Evolutionary conservation across 1,140 invertebrate genomes (phyloP).

Genomic region (Archivesica marissinica): DNA sequence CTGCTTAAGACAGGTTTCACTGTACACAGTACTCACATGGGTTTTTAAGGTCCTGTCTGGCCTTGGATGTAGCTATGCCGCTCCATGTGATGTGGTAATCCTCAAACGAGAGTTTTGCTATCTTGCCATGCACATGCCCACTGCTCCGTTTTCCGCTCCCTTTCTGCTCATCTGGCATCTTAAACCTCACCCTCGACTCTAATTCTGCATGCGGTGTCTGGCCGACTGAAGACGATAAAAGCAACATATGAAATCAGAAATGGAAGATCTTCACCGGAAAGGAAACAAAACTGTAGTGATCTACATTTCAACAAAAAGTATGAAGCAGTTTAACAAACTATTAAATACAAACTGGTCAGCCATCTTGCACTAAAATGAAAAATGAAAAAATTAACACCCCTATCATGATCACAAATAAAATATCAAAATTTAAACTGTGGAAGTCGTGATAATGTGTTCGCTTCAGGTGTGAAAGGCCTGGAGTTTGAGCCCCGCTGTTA

Average conservation of each 20-base stretch:
- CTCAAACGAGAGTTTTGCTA: slow-evolving; percentile 80
- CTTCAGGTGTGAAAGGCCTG: too few species aligned
- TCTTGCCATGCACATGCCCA: slow-evolving; percentile 3
- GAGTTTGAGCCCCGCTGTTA: too few species aligned
- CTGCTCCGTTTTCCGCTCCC: background rate
- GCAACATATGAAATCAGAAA: slow-evolving; percentile 40
- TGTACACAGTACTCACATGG: slow-evolving; percentile 79
- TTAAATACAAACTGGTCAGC: too few species aligned
- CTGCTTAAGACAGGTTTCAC: too few species aligned
- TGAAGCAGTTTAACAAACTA: too few species aligned
- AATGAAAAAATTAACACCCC: too few species aligned
- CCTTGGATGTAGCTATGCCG: slow-evolving; percentile 81
- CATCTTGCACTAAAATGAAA: too few species aligned
- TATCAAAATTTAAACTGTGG: too few species aligned
- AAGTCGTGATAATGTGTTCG: too few species aligned
- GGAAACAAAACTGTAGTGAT: background rate
- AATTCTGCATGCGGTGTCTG: slow-evolving; percentile 66
- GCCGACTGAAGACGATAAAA: slow-evolving; percentile 60
- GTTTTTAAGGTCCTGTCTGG: slow-evolving; percentile 69
- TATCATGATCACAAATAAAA: too few species aligned
- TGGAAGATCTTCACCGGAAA: too few species aligned
- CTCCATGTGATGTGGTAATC: slow-evolving; percentile 81
- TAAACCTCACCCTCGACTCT: slow-evolving; percentile 71
- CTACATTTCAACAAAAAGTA: too few species aligned
- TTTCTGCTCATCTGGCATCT: slow-evolving; percentile 64